Evolutionary conservation across 2,113 vertebrate genomes (phyloP).

Genomic region (Anguilla rostrata): DNA sequence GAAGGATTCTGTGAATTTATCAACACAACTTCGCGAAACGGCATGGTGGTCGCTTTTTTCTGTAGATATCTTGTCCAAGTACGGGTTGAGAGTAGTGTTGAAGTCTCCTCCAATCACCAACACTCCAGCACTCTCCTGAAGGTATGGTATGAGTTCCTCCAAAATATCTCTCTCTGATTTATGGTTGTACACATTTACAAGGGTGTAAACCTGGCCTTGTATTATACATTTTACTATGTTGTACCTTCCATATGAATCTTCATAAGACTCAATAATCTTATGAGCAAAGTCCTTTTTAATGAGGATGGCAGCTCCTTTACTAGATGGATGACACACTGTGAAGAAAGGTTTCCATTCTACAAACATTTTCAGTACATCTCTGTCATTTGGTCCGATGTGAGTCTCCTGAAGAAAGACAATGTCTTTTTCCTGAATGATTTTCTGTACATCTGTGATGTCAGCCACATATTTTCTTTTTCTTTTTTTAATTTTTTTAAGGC

Average conservation of each 20-base stretch:
- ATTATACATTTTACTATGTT: constrained; percentile 36
- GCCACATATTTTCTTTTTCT: no score
- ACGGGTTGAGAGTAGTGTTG: constrained; percentile 31
- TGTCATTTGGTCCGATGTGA: no score
- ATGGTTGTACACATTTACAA: constrained; percentile 49
- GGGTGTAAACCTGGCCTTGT: constrained; percentile 36
- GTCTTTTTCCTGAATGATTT: no score
- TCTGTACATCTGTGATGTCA: no score
- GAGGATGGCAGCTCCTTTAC: neutral
- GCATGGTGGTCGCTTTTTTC: neutral
- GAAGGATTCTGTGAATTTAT: constrained; percentile 26
- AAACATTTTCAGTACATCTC: no score
- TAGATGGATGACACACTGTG: neutral
- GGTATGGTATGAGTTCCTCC: constrained; percentile 41
- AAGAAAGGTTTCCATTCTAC: neutral
- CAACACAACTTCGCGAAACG: constrained; percentile 9
- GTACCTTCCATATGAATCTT: constrained; percentile 32
- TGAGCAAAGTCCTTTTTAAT: neutral
- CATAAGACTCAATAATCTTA: constrained; percentile 17
- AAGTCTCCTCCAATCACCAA: constrained; percentile 41
- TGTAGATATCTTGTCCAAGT: constrained; percentile 14
- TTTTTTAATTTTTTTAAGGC: no score
- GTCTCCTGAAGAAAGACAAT: constrained; percentile 1
- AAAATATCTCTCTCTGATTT: neutral
- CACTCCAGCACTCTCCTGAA: constrained; percentile 47